These are phyloP conservation scores for Apus apus DNA, from an alignment of 2,113 vertebrate species.

Conservation along the genomic window DNA sequence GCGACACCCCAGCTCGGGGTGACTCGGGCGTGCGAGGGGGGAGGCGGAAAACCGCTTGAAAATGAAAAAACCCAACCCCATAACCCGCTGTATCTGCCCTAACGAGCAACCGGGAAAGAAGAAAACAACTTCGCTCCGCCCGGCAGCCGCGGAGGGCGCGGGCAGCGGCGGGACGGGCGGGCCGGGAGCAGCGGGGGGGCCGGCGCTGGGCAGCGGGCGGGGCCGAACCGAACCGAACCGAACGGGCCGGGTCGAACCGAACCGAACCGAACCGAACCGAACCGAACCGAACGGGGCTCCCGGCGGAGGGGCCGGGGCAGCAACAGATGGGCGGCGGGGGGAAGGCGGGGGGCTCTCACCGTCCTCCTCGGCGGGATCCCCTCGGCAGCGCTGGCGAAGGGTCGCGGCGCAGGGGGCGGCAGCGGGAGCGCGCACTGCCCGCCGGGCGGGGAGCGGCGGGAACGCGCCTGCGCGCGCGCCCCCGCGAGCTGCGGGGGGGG, in stretches of 20 bases:
- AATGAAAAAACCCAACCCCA: too few relatives aligned
- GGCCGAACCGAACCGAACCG: too few relatives aligned
- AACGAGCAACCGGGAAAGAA: not conserved
- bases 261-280: too few relatives aligned
- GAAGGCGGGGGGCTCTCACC: not conserved
- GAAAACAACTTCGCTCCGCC: not conserved
- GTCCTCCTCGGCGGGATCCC: not conserved
- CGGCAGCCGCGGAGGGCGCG: not conserved
- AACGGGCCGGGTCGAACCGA: too few relatives aligned
- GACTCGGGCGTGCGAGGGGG: rapidly evolving
- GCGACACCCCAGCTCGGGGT: not conserved
- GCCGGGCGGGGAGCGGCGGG: not conserved
- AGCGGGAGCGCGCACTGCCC: not conserved
- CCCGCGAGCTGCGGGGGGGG: too few relatives aligned
- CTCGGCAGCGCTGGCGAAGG: not conserved
- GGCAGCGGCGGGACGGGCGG: too few relatives aligned
- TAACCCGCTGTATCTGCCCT: not conserved
- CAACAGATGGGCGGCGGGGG: not conserved
- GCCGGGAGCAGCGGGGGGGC: too few relatives aligned
- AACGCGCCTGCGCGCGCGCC: not conserved
- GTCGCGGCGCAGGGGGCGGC: not conserved
- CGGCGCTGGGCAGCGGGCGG: too few relatives aligned
- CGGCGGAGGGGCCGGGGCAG: not conserved
- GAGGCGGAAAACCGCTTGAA: too few relatives aligned
- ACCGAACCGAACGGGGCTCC: too few relatives aligned